These are phyloP conservation scores for Penelope pileata DNA, from an alignment of 2,113 vertebrate species.

Conservation along the genomic window DNA sequence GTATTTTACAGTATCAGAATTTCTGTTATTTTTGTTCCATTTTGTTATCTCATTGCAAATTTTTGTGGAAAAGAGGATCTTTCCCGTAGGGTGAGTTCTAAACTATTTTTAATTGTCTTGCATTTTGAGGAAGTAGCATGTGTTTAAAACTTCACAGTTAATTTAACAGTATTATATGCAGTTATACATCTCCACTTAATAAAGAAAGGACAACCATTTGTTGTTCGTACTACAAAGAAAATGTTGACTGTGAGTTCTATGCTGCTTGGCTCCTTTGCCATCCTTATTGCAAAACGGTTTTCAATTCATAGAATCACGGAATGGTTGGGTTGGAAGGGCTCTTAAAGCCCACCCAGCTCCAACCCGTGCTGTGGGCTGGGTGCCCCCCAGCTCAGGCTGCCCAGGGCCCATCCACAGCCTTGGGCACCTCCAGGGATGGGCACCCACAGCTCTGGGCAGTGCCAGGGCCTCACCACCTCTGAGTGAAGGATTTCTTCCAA, in stretches of 20 bases:
- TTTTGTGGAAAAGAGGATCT: not conserved
- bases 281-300: not conserved
- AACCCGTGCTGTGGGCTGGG: too few relatives aligned
- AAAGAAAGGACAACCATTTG: too few relatives aligned
- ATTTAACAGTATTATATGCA: accelerated
- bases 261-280: not conserved
- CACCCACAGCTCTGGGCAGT: too few relatives aligned
- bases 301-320: too few relatives aligned
- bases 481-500: too few relatives aligned
- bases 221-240: too few relatives aligned
- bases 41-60: accelerated
- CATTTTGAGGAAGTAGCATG: not conserved
- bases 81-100: not conserved
- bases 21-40: not conserved
- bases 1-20: not conserved
- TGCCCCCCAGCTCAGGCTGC: too few relatives aligned
- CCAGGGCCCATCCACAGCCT: too few relatives aligned
- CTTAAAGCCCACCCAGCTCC: too few relatives aligned
- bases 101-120: not conserved
- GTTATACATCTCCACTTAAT: not conserved
- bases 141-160: not conserved
- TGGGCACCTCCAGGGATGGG: too few relatives aligned
- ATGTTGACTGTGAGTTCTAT: not conserved
- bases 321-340: too few relatives aligned
- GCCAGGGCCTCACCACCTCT: too few relatives aligned